Base-by-base conservation (phyloP, 2,113 vertebrate species). In the Tiliqua scincoides region DNA sequence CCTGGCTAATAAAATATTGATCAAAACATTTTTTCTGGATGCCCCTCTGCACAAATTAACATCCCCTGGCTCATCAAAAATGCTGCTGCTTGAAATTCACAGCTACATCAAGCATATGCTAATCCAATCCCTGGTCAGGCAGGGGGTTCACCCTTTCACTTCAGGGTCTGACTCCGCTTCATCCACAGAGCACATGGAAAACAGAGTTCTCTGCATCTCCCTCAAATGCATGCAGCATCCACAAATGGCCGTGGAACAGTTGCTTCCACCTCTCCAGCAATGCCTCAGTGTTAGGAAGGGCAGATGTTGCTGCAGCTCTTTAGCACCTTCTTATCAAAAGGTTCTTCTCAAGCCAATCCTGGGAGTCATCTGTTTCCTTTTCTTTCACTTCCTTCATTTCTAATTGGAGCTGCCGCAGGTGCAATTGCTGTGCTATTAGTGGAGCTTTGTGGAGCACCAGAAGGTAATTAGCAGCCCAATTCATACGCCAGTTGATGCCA, bases 1-100 rank as follows among this genome's bases (percentile, higher is more conserved):
- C 90, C 59, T 87, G 35, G 7, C 62, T 85, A 82, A 88, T 91
- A 89, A 90, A 92, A 23, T 52, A 88, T 54, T 82, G 87, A 89
- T 57, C 71, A 78, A 83, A 68, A 54, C 65, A 75, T 86, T 79
- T 86, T 79, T 68, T 20, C 20, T 88, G 77, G 76, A 40, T 77
- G 84, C 82, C 67, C 84, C 81, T 84, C 74, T 88, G 2, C 0
- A 0, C 0, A 11, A 74, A 27, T 57, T 70, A 80, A 8, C 15
- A 48, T 15, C 12, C 1, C 20, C 82, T 87, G 73, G 67, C 89
- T 81, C 77, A 62, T 81, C 73, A 40, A 37, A 52, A 89, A 87
- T 74, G 76, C 61, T 79, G 12, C 83, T 57, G 61, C 90, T 84
- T 18, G 0, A 48, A 9, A 48, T 20, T 75, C 32, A 21, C 0